A percentile compares a stretch with the other conserved stretches of the same genome.
phyloP scores from a whole-genome alignment of 2,888 invertebrate species.

The Diarsia brunnea region DNA sequence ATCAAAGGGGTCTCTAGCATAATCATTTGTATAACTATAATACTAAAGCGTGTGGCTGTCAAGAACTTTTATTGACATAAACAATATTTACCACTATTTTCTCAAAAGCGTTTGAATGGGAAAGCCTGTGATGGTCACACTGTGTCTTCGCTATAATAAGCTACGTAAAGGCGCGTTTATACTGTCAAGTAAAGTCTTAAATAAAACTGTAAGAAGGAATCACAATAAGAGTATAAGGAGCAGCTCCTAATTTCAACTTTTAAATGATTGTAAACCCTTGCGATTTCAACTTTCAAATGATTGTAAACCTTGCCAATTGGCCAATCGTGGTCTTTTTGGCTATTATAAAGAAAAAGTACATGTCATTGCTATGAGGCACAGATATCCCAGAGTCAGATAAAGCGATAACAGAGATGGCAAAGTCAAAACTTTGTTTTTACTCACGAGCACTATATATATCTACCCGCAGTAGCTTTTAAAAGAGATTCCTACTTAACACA shows the following conservation, averaged over 20 bases:
- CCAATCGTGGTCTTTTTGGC: neutral
- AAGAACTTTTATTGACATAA: constrained; percentile 11
- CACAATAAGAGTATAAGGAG: too few species aligned
- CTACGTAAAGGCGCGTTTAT: constrained; percentile 17
- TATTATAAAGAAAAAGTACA: neutral
- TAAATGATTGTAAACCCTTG: too few species aligned
- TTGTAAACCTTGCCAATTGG: too few species aligned
- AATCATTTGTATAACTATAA: neutral
- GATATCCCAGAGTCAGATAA: neutral
- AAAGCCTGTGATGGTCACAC: constrained; percentile 51
- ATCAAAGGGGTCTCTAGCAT: neutral
- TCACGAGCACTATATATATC: too few species aligned
- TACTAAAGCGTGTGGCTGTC: neutral
- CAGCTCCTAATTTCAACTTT: too few species aligned
- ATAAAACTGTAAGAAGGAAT: too few species aligned
- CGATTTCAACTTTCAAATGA: too few species aligned
- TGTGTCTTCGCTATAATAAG: constrained; percentile 53
- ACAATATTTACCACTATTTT: constrained; percentile 43
- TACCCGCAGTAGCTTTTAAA: too few species aligned
- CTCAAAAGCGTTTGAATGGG: constrained; percentile 55
- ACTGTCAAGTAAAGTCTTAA: neutral
- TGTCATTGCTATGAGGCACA: neutral
- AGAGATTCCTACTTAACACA: too few species aligned
- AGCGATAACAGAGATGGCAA: neutral
- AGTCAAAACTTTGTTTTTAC: too few species aligned